Evolutionary conservation across 2,888 invertebrate genomes (phyloP).

Genomic region (Ashinkailepas kermadecensis): DNA sequence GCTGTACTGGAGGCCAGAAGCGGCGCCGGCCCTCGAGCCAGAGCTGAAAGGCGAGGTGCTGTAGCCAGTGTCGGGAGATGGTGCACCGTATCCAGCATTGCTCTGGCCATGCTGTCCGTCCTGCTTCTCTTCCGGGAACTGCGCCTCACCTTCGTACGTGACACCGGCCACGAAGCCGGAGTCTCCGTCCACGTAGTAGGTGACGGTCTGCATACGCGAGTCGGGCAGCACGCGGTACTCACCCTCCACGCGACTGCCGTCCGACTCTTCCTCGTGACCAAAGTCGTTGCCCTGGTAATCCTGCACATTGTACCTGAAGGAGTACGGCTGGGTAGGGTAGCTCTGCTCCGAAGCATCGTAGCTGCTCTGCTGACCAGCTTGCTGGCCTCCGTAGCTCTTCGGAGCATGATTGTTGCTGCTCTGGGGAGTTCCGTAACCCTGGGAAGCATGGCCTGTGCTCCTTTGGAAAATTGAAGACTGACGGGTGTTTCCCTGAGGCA

Average conservation of each 20-base stretch:
- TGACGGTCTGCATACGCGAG: too few relatives aligned
- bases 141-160: background rate
- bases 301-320: background rate
- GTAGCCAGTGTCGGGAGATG: background rate
- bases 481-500: background rate
- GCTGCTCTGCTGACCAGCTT: background rate
- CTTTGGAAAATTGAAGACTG: background rate
- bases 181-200: too few relatives aligned
- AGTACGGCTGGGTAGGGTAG: background rate
- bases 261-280: too few relatives aligned
- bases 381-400: background rate
- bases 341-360: background rate
- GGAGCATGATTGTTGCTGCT: background rate
- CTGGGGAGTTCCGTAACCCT: background rate
- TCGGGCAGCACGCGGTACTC: too few relatives aligned
- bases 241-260: too few relatives aligned
- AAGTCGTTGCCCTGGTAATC: background rate
- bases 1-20: too few relatives aligned
- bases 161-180: conserved; percentile 3
- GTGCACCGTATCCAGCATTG: too few relatives aligned
- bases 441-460: background rate
- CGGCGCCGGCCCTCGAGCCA: too few relatives aligned
- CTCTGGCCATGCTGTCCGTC: too few relatives aligned
- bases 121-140: conserved; percentile 8
- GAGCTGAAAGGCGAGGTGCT: background rate